A percentile compares a stretch with the other conserved stretches of the same genome.
Evolutionary conservation across 2,888 invertebrate genomes (phyloP).

Genomic region (Scelioninae gen. 1): DNA sequence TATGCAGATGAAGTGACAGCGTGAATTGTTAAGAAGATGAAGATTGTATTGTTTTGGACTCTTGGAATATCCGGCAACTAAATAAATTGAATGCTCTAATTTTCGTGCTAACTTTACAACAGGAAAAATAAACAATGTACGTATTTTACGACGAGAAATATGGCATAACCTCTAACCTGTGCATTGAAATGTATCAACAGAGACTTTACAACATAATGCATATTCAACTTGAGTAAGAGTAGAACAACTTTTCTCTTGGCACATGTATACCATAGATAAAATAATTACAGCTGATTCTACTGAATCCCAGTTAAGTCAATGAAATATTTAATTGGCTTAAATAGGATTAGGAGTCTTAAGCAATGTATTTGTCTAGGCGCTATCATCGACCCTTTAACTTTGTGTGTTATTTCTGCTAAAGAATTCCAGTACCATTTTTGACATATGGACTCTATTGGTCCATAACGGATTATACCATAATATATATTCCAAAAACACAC

Average conservation of each 20-base stretch:
- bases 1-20: slow-evolving; percentile 6
- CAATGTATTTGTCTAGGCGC: slow-evolving; percentile 11
- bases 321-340: slow-evolving; percentile 28
- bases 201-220: neutral
- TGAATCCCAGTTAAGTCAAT: slow-evolving; percentile 17
- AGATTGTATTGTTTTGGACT: slow-evolving; percentile 36
- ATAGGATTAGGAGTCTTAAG: slow-evolving; percentile 24
- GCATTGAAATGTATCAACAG: neutral
- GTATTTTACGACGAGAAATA: slow-evolving; percentile 11
- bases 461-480: neutral
- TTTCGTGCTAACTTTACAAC: slow-evolving; percentile 14
- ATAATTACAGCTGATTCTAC: neutral
- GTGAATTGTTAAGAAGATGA: slow-evolving; percentile 9
- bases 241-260: neutral
- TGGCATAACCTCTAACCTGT: slow-evolving; percentile 3
- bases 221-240: too few relatives aligned
- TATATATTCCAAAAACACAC: neutral
- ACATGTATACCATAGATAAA: neutral
- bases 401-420: neutral
- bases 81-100: slow-evolving; percentile 3
- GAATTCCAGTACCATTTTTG: neutral
- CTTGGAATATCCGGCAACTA: neutral
- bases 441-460: slow-evolving; percentile 10
- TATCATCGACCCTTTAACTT: slow-evolving; percentile 4
- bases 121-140: slow-evolving; percentile 28